Evolutionary conservation across 2,797 vertebrate species (phyloP).

Genomic region (Peromyscus nudipes): DNA sequence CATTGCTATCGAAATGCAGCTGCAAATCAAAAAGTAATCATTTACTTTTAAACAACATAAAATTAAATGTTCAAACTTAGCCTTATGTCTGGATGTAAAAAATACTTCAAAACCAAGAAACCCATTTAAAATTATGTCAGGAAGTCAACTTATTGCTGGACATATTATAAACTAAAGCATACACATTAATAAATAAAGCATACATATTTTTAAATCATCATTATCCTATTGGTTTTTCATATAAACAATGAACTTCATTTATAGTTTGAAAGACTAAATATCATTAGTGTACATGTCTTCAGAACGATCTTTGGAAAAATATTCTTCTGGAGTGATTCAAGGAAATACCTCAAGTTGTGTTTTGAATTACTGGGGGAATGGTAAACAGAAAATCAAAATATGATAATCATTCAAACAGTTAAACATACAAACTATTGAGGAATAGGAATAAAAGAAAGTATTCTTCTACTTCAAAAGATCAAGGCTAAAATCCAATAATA

Average conservation of each 20-base stretch:
- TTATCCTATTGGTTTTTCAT: neutral
- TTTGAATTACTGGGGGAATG: neutral
- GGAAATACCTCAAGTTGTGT: neutral
- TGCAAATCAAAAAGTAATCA: neutral
- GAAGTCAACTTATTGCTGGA: neutral
- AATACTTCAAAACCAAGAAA: conserved; percentile 27
- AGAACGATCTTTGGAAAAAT: neutral
- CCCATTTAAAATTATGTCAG: neutral
- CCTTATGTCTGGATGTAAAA: neutral
- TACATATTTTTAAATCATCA: neutral
- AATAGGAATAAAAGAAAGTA: neutral
- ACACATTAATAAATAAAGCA: neutral
- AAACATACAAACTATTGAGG: neutral
- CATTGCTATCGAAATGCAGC: neutral
- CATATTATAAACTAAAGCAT: neutral
- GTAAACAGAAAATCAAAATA: conserved; percentile 40
- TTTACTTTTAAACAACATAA: neutral
- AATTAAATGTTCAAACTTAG: neutral
- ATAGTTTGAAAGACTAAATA: neutral
- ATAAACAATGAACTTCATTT: neutral
- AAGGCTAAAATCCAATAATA: neutral
- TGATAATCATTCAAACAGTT: neutral
- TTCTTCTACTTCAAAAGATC: conserved; percentile 34
- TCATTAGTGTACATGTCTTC: neutral
- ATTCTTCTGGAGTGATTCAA: neutral